Conservation (phyloP, 2,888 invertebrate genomes). For the Papilio gigon region DNA sequence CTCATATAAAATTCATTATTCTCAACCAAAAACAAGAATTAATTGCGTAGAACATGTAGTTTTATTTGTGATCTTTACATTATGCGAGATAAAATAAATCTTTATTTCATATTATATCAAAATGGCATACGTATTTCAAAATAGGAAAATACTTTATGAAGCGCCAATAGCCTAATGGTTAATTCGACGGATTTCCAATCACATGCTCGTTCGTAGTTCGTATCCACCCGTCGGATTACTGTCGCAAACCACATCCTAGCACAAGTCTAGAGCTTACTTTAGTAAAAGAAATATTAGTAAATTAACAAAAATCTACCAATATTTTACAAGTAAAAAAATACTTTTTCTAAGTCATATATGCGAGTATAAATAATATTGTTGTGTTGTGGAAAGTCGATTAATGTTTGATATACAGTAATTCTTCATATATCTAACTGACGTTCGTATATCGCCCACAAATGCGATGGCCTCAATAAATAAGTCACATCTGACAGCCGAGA, state of each 20-base stretch:
- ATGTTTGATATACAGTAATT: constrained; percentile 9
- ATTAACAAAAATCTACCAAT: too few species aligned
- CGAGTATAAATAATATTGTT: neutral
- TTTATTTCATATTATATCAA: neutral
- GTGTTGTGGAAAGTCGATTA: constrained; percentile 10
- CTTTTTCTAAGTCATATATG: neutral
- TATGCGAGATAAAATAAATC: neutral
- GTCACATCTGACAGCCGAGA: constrained; percentile 19
- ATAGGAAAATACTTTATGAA: too few species aligned
- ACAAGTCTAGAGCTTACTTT: too few species aligned
- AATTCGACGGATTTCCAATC: too few species aligned
- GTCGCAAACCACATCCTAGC: too few species aligned
- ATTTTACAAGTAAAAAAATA: too few species aligned
- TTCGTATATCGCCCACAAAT: constrained; percentile 18
- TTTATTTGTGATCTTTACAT: neutral
- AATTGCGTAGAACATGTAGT: neutral
- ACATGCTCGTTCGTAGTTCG: too few species aligned
- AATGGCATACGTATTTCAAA: too few species aligned
- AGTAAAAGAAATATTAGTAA: too few species aligned
- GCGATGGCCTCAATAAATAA: constrained; percentile 24
- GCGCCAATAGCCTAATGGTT: too few species aligned
- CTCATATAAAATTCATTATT: constrained; percentile 31
- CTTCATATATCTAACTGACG: constrained; percentile 11
- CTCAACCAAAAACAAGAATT: neutral
- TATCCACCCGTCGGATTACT: too few species aligned